phyloP scores from a whole-genome alignment of 92 coral and sea anemone genomes.

The Heliopora coerulea region DNA sequence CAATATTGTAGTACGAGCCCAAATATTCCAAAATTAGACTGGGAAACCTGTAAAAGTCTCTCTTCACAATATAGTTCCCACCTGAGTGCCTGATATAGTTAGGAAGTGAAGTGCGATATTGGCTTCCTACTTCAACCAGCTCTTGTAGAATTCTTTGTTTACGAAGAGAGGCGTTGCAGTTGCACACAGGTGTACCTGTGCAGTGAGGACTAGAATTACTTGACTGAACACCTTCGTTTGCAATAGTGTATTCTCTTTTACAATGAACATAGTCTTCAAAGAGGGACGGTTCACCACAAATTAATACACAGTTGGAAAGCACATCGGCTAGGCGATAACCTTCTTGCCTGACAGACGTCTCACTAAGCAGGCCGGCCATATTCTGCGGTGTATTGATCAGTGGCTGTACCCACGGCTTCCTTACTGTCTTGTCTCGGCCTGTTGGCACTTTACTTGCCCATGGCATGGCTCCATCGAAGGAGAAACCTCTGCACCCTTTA shows the following conservation, averaged over 20 bases:
- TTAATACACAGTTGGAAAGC: slow-evolving; percentile 14
- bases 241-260: background rate
- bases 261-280: background rate
- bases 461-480: slow-evolving; percentile 35
- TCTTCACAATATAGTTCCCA: slow-evolving; percentile 1
- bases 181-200: too few species aligned
- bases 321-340: slow-evolving; percentile 33
- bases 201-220: too few species aligned
- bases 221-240: background rate
- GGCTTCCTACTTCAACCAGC: slow-evolving; percentile 4
- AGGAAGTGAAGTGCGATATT: slow-evolving; percentile 3
- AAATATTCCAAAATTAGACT: slow-evolving; percentile 26
- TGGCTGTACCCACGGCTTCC: slow-evolving; percentile 26
- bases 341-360: slow-evolving; percentile 10
- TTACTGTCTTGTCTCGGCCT: slow-evolving; percentile 24
- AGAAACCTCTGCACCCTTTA: slow-evolving; percentile 24
- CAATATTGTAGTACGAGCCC: slow-evolving; percentile 17
- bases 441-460: slow-evolving; percentile 36
- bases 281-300: slow-evolving; percentile 14
- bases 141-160: slow-evolving; percentile 26
- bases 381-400: slow-evolving; percentile 25
- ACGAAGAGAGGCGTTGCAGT: background rate
- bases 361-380: slow-evolving; percentile 19
- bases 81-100: slow-evolving; percentile 17
- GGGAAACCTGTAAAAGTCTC: slow-evolving; percentile 30